These are phyloP conservation scores for Novumbra hubbsi DNA, from an alignment of 2,797 vertebrate genomes.

Conservation along the genomic window DNA sequence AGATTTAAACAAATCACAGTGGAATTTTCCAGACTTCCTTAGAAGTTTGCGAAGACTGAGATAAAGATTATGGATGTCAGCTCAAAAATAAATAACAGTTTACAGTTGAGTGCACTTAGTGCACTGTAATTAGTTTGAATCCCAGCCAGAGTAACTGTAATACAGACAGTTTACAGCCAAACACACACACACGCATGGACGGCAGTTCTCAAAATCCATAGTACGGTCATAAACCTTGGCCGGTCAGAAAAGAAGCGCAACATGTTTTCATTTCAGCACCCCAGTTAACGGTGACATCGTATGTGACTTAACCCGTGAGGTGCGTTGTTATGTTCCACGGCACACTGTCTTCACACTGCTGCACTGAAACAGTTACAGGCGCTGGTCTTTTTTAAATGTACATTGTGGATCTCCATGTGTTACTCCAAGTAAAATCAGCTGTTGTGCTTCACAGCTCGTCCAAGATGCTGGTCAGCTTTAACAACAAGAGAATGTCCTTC, in stretches of 20 bases:
- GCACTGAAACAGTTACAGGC: not conserved
- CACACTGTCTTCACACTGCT: not conserved
- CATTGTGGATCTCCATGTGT: not conserved
- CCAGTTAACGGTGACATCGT: not conserved
- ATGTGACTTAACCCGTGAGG: no score
- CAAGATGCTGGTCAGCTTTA: constrained; percentile 74
- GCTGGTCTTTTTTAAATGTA: not conserved
- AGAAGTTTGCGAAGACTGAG: not conserved
- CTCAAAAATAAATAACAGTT: not conserved
- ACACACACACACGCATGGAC: not conserved
- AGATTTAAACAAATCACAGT: not conserved
- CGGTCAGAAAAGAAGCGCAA: not conserved
- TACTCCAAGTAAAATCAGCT: not conserved
- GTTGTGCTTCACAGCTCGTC: constrained; percentile 60
- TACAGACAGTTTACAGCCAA: not conserved
- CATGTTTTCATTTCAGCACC: not conserved
- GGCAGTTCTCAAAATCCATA: not conserved
- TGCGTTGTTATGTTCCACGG: no score
- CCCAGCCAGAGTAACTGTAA: not conserved
- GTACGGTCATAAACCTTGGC: not conserved
- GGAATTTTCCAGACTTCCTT: not conserved
- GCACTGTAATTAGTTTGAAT: not conserved
- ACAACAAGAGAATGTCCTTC: constrained; percentile 75
- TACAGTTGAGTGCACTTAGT: no score
- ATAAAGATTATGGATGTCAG: not conserved